phyloP scores from a whole-genome alignment of 1,140 invertebrate genomes.

The Sminthurinus signatus region DNA sequence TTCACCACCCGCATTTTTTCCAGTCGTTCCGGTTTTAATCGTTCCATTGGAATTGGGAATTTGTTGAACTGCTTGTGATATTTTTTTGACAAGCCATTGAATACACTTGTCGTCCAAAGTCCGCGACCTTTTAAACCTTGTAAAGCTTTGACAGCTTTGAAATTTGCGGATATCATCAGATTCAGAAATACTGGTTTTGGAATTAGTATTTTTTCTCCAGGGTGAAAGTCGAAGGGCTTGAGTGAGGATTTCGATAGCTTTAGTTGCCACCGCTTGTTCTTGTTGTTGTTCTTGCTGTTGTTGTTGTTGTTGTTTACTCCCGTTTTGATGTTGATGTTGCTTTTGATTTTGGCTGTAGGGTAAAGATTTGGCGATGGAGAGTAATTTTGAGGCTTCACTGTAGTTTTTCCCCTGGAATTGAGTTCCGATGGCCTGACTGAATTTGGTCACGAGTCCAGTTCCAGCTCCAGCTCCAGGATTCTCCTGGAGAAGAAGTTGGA shows the following conservation, averaged over 20 bases:
- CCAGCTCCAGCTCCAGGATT: too few species aligned
- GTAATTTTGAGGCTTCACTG: background rate
- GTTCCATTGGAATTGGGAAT: background rate
- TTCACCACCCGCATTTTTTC: background rate
- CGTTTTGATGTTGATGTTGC: too few species aligned
- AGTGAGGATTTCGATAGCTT: constrained; percentile 1
- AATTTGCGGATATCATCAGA: constrained; percentile 1
- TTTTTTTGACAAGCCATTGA: background rate
- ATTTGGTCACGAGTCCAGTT: constrained; percentile 7
- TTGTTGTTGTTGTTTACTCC: too few species aligned
- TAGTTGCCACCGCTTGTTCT: too few species aligned
- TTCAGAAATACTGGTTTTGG: background rate
- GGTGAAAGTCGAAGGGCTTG: background rate
- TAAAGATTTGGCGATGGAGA: background rate
- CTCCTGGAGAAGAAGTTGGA: constrained; percentile 13
- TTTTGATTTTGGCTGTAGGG: too few species aligned
- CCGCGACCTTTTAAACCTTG: too few species aligned
- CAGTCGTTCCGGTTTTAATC: background rate
- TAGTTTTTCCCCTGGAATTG: constrained; percentile 9
- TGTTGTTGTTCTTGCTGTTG: background rate
- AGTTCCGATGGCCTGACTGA: background rate
- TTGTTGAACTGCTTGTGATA: background rate
- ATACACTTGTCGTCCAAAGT: background rate
- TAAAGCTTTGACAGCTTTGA: too few species aligned
- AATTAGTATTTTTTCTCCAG: constrained; percentile 6